Evolutionary conservation across 92 coral and sea anemone genomes (phyloP).

Genomic region (Paragorgia papillata): DNA sequence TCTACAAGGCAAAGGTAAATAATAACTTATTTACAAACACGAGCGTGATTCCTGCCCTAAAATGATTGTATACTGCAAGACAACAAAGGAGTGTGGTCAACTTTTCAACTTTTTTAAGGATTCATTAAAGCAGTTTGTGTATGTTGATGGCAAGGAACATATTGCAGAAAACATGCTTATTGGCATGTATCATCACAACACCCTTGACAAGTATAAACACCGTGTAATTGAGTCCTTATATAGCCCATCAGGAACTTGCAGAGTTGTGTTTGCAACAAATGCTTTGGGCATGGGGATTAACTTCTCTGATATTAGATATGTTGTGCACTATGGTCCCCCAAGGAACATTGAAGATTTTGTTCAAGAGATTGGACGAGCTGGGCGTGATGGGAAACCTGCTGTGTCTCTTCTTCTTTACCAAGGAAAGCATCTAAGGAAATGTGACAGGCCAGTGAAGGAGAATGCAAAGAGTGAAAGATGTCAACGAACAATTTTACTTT

Average conservation of each 20-base stretch:
- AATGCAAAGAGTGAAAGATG: slow-evolving; percentile 48
- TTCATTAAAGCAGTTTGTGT: neutral
- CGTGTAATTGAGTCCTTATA: slow-evolving; percentile 37
- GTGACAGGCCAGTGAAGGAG: slow-evolving; percentile 47
- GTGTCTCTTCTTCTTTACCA: slow-evolving; percentile 57
- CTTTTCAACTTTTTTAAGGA: slow-evolving; percentile 49
- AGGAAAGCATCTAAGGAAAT: slow-evolving; percentile 55
- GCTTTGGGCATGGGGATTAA: no score
- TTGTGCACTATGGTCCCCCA: slow-evolving; percentile 68
- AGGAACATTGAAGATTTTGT: no score
- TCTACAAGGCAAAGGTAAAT: slow-evolving; percentile 17
- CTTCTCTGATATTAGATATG: no score
- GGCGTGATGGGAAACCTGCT: slow-evolving; percentile 69
- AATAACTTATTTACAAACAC: slow-evolving; percentile 9
- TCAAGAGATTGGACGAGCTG: no score
- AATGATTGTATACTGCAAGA: slow-evolving; percentile 59
- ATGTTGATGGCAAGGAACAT: neutral
- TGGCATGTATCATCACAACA: slow-evolving; percentile 61
- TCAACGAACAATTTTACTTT: slow-evolving; percentile 22
- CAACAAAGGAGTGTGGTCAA: slow-evolving; percentile 55
- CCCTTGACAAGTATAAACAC: slow-evolving; percentile 48
- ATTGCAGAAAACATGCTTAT: slow-evolving; percentile 11
- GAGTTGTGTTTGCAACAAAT: no score
- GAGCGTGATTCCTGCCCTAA: slow-evolving; percentile 34
- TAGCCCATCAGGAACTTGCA: slow-evolving; percentile 45